Base-by-base conservation (phyloP, 2,888 invertebrate species). In the Hydrotaea diabolus region DNA sequence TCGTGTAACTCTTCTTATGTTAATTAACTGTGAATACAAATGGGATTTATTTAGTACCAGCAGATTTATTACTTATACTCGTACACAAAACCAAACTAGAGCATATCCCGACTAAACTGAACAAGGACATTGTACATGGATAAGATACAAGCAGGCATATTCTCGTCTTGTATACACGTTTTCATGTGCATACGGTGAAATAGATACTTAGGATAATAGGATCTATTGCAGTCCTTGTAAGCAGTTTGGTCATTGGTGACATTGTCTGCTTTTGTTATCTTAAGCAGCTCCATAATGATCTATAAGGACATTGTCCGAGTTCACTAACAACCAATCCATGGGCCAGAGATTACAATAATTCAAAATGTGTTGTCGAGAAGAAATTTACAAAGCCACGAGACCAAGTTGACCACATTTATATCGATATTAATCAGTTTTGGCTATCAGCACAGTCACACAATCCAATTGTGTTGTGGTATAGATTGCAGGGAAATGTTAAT, bases 21-120 rank as follows among this genome's bases (percentile, higher is more conserved):
- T 85, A 85, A 85, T 85, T 85, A 85, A 85, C 84, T 85, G 84
- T 85, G 84, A 85, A 84, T 85, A 85, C 84, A 85, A 85, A 85
- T 82, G 81, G 81, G 84, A 85, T 85, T 85, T 85, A 85, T 85
- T 69, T 85, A 80, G 83, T 80, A 69, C 46, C 46, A 19, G 84
- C 55, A 82, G 81, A 85, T 85, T 81, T 84, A 84, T 84, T 73
- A 82, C 76, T 4, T 31, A 7, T 31, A n/a, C n/a, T n/a, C n/a
- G n/a, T n/a, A n/a, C n/a, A 77, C 57, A 76, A 75, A 59, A 59
- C 19, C 26, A 23, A 21, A 55, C 21, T 55, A 11, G 9, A 23
- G 15, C 59, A 59, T 59, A 23, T 59, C 15, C 23, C 59, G n/a
- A n/a, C n/a, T n/a, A 23, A 59, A 59, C 26, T 15, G 26, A 23